phyloP scores from a whole-genome alignment of 2,888 invertebrate species.

The Apomyelois bistriatella region DNA sequence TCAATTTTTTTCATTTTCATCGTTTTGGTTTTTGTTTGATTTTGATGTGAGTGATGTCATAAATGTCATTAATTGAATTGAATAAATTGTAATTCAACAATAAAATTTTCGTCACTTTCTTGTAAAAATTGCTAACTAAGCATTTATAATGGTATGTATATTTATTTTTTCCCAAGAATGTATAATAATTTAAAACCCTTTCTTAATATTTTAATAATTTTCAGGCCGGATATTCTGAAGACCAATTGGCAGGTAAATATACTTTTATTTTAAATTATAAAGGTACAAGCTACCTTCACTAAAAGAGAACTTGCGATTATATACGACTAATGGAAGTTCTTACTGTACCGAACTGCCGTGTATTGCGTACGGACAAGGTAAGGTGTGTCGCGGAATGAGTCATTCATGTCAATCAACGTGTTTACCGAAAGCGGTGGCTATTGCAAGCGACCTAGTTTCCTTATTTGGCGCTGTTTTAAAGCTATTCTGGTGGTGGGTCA shows the following conservation, averaged over 20 bases:
- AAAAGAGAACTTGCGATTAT: constrained; percentile 11
- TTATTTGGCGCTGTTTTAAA: constrained; percentile 82
- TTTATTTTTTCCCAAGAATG: background rate
- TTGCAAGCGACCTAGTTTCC: constrained; percentile 79
- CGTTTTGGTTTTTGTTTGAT: too few relatives aligned
- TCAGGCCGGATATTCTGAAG: constrained; percentile 93
- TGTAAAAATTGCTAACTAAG: background rate
- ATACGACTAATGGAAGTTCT: constrained; percentile 14
- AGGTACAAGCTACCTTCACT: constrained; percentile 12
- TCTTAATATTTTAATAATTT: constrained; percentile 41
- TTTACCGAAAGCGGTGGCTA: constrained; percentile 64
- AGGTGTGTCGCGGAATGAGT: constrained; percentile 47
- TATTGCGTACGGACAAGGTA: constrained; percentile 15
- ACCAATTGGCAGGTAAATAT: constrained; percentile 94
- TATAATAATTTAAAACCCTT: background rate
- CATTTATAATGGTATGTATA: background rate
- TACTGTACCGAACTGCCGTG: background rate
- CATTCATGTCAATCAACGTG: constrained; percentile 71
- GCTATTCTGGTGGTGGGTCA: constrained; percentile 48
- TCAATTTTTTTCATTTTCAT: too few relatives aligned
- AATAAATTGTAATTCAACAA: too few relatives aligned
- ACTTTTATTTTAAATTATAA: background rate
- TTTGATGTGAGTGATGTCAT: too few relatives aligned
- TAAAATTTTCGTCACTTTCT: too few relatives aligned
- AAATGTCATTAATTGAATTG: too few relatives aligned